Evolutionary conservation across 1,140 invertebrate genomes (phyloP).

Genomic region (Palaemon carinicauda): DNA sequence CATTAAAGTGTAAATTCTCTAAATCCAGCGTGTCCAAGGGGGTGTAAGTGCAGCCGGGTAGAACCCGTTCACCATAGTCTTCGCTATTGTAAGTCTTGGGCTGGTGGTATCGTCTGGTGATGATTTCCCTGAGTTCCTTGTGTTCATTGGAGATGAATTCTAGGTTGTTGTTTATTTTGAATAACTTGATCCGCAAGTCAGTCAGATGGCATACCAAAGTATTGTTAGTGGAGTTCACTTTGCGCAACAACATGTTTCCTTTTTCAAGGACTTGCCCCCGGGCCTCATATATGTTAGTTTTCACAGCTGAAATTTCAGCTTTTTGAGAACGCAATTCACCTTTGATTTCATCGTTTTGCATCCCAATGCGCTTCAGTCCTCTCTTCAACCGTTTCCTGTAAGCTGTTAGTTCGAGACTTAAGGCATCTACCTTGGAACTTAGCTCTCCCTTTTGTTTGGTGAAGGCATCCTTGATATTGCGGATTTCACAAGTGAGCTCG

Average conservation of each 20-base stretch:
- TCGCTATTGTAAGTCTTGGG: constrained; percentile 27
- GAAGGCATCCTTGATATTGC: constrained; percentile 51
- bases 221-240: constrained; percentile 49
- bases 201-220: constrained; percentile 55
- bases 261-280: constrained; percentile 56
- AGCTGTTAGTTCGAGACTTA: constrained; percentile 32
- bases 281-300: constrained; percentile 55
- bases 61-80: constrained; percentile 32
- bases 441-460: constrained; percentile 35
- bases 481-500: constrained; percentile 59
- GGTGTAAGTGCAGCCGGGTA: constrained; percentile 57
- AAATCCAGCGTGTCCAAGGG: constrained; percentile 56
- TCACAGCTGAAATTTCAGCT: constrained; percentile 56
- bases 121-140: constrained; percentile 47
- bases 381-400: constrained; percentile 50
- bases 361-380: constrained; percentile 46
- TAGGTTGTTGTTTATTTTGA: constrained; percentile 58
- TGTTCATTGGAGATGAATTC: constrained; percentile 53
- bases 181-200: constrained; percentile 50
- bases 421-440: constrained; percentile 36
- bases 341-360: constrained; percentile 57
- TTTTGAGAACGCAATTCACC: constrained; percentile 57
- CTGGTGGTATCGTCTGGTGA: constrained; percentile 17
- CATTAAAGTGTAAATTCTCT: constrained; percentile 25
- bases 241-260: constrained; percentile 48